Evolutionary conservation across 2,113 vertebrate genomes (phyloP).

Genomic region (Illadopsis cleaveri): DNA sequence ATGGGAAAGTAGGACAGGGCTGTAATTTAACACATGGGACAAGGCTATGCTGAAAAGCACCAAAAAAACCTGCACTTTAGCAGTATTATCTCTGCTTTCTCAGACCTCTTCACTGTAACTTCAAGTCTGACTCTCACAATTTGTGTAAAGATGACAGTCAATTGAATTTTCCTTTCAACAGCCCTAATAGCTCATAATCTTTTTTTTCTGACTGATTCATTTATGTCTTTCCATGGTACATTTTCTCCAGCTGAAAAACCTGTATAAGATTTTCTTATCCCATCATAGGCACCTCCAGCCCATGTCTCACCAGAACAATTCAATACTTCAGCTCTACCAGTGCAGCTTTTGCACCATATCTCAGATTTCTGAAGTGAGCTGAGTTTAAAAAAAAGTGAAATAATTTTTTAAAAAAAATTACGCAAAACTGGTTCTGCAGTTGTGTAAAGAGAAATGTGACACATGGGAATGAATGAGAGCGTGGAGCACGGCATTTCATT

Average conservation of each 20-base stretch:
- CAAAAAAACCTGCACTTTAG: not conserved
- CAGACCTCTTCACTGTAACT: constrained; percentile 1
- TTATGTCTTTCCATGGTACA: not conserved
- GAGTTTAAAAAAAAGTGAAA: not conserved
- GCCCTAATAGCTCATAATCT: constrained; percentile 6
- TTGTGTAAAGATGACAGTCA: constrained; percentile 42
- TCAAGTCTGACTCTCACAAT: constrained; percentile 24
- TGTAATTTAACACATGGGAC: not conserved
- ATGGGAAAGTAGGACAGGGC: not conserved
- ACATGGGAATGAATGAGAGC: not conserved
- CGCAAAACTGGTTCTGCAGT: not conserved
- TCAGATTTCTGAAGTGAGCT: not conserved
- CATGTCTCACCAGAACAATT: not conserved
- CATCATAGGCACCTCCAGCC: not conserved
- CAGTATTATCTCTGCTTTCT: not conserved
- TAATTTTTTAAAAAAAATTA: not conserved
- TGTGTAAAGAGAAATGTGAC: not conserved
- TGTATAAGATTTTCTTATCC: not conserved
- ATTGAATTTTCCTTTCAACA: constrained; percentile 55
- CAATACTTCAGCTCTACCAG: not conserved
- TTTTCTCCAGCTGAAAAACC: constrained; percentile 23
- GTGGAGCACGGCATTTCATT: not conserved
- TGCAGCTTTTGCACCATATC: not conserved
- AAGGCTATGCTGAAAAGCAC: constrained; percentile 3
- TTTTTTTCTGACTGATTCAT: constrained; percentile 37